These are phyloP conservation scores for Macheiramphus alcinus DNA, from an alignment of 2,113 vertebrate species.

Conservation along the genomic window DNA sequence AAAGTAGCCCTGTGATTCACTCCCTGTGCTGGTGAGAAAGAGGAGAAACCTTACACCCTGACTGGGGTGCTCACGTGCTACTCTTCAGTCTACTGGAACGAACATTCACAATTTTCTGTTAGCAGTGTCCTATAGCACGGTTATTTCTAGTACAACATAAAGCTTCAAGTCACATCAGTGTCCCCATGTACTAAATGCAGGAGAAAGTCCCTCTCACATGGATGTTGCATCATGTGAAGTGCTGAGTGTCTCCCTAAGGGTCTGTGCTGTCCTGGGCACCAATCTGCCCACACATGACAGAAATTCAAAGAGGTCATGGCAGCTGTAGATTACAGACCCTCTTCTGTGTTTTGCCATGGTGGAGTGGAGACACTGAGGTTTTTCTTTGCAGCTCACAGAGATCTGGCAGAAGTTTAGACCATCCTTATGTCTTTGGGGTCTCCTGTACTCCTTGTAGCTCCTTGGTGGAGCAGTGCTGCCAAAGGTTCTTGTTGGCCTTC, in stretches of 20 bases:
- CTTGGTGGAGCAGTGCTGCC: not conserved
- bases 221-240: not conserved
- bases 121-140: not conserved
- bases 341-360: not conserved
- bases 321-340: not conserved
- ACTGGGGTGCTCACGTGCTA: fast-evolving
- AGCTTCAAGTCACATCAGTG: not conserved
- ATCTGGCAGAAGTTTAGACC: not conserved
- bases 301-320: not conserved
- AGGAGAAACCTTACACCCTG: not conserved
- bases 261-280: not conserved
- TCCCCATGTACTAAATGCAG: not conserved
- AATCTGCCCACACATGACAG: not conserved
- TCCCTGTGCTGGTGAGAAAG: not conserved
- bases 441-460: not conserved
- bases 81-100: not conserved
- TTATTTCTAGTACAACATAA: not conserved
- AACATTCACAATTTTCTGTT: not conserved
- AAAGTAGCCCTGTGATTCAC: not conserved
- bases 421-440: not conserved
- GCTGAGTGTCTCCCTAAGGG: not conserved
- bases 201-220: not conserved
- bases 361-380: not conserved
- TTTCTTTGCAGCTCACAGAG: not conserved
- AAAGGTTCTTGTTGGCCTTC: not conserved